A percentile compares a stretch with the other conserved stretches of the same genome.
These are phyloP conservation scores for Stichopus chloronotus DNA, from an alignment of 35 echinoderm and acorn worm species.

Conservation along the genomic window DNA sequence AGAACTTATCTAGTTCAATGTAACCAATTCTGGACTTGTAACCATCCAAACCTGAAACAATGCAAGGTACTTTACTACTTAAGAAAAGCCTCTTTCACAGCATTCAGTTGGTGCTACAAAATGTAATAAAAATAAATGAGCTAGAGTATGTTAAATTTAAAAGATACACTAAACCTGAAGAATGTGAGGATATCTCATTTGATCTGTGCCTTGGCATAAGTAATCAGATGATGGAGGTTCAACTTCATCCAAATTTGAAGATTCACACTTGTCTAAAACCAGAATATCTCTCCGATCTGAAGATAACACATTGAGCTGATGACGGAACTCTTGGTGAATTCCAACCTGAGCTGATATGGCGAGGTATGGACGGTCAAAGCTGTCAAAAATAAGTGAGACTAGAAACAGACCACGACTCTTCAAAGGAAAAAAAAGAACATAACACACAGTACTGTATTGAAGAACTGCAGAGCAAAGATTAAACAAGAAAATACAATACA, in stretches of 20 bases:
- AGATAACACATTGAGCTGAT: constrained; percentile 69
- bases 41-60: too few relatives aligned
- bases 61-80: too few relatives aligned
- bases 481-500: too few relatives aligned
- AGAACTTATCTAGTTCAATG: too few relatives aligned
- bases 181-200: constrained; percentile 81
- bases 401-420: not conserved
- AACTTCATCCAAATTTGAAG: constrained; percentile 25
- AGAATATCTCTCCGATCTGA: constrained; percentile 63
- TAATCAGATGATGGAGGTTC: constrained; percentile 45
- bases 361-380: constrained; percentile 69
- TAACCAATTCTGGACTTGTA: too few relatives aligned
- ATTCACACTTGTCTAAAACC: constrained; percentile 76
- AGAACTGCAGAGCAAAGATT: too few relatives aligned
- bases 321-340: constrained; percentile 82
- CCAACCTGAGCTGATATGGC: constrained; percentile 93
- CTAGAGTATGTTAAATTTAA: too few relatives aligned
- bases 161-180: constrained; percentile 69
- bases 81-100: too few relatives aligned
- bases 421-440: too few relatives aligned
- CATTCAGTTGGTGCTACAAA: too few relatives aligned
- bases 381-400: constrained; percentile 24
- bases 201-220: constrained; percentile 67
- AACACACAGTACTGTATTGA: too few relatives aligned
- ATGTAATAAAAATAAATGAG: too few relatives aligned